Conservation (phyloP, 2,113 vertebrate species). For the Tupaia tana region DNA sequence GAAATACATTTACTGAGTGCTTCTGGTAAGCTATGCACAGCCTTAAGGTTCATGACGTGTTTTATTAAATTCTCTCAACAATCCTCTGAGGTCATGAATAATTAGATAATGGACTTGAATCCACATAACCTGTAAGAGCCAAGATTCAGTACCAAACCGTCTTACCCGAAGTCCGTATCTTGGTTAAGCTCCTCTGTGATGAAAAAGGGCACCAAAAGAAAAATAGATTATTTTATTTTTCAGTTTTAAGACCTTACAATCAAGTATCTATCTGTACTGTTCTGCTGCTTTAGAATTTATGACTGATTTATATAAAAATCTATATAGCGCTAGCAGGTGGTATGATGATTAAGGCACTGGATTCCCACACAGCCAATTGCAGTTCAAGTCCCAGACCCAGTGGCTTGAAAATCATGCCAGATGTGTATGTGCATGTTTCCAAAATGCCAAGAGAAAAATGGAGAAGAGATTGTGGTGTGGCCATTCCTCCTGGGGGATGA, state of each 20-base stretch:
- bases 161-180: background rate
- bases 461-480: too few species aligned
- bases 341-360: too few species aligned
- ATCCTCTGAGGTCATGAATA: background rate
- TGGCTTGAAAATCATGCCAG: too few species aligned
- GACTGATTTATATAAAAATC: background rate
- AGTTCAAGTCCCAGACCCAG: too few species aligned
- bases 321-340: background rate
- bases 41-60: background rate
- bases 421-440: too few species aligned
- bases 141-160: background rate
- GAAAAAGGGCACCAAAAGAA: background rate
- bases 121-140: background rate
- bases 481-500: too few species aligned
- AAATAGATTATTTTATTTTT: background rate
- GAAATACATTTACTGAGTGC: background rate
- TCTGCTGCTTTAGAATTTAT: background rate
- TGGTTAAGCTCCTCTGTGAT: background rate
- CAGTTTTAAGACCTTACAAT: background rate
- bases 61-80: slow-evolving; percentile 44
- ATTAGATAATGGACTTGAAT: background rate
- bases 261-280: background rate
- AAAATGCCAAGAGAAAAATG: too few species aligned
- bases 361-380: too few species aligned
- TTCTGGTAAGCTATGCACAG: background rate